Conservation (phyloP, 2,797 vertebrate genomes). For the Poecilia velifera region DNA sequence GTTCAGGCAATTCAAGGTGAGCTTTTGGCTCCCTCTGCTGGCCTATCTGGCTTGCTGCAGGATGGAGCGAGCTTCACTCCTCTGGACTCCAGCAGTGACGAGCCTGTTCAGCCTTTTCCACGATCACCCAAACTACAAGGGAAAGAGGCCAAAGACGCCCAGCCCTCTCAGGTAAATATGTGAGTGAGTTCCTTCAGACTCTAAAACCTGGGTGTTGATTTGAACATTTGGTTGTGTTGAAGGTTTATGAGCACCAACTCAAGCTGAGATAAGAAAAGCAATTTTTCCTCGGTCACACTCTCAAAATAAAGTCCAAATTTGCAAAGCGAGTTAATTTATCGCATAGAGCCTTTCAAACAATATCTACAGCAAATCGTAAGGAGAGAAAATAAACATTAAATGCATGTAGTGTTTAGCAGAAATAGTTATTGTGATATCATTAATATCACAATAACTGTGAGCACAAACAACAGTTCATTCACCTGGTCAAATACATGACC, state of each 20-base stretch:
- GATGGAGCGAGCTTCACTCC: constrained; percentile 26
- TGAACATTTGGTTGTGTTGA: not conserved
- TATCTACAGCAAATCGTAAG: not conserved
- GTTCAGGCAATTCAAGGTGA: not conserved
- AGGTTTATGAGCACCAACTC: not conserved
- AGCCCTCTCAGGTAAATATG: constrained; percentile 54
- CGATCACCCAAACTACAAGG: constrained; percentile 72
- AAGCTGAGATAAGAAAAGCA: not conserved
- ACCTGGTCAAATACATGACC: not conserved
- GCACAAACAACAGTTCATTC: not conserved
- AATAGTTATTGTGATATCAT: not conserved
- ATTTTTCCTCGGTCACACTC: not conserved
- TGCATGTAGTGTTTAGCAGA: not conserved
- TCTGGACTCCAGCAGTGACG: constrained; percentile 26
- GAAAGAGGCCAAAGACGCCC: constrained; percentile 35
- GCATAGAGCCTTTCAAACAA: not conserved
- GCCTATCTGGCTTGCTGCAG: constrained; percentile 17
- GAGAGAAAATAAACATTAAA: not conserved
- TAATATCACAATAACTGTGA: not conserved
- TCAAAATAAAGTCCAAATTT: not conserved
- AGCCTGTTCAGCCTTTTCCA: constrained; percentile 69
- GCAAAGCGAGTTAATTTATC: not conserved
- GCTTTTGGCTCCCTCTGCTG: constrained; percentile 27
- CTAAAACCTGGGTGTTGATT: not conserved
- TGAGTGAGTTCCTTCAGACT: not conserved